Base-by-base conservation (phyloP, 64 coral and sea anemone species). In the Montipora cactus region DNA sequence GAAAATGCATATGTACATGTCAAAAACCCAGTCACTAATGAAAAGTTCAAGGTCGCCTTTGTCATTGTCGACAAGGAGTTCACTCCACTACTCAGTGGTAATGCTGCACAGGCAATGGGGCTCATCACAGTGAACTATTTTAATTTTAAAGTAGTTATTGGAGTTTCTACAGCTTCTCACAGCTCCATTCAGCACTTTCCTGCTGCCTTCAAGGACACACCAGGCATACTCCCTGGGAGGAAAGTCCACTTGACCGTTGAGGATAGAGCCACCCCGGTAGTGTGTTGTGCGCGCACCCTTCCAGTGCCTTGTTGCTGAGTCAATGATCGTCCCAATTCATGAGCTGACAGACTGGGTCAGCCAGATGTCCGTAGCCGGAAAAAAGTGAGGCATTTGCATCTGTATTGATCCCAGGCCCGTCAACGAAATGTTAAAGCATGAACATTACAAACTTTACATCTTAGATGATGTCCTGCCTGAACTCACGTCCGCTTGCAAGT, bases 11-110 rank as follows among this genome's bases (percentile, higher is more conserved):
- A 57, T 5, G 78, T 55, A 7, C 14, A 80, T 44, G 67, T 83
- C 46, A 75, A 61, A 45, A 90, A 90, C n/a, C 66, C 89, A 5
- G n/a, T 19, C 2, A 71, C 77, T 50, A 71, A 20, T 15, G 57
- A 18, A 67, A 64, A 92, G 83, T 84, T 62, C 20, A 81, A 76
- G 48, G 78, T 91, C 15, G 81, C 82, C 49, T 91, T 91, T 75
- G 77, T 90, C 67, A 79, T 80, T 44, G 77, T 90, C 47, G 47
- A 90, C n/a, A 51, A 90, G 13, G 67, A 83, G 7, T 67, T 91
- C n/a, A 83, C 79, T 5, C 68, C 47, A 19, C 82, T 92, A 58
- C 66, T 92, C 71, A 83, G 90, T 61, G 51, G 69, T 58, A 72
- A 75, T 53, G 77, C 50, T 10, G 90, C 20, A 3, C 59, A 90